These are phyloP conservation scores for Thaumetopoea pityocampa DNA, from an alignment of 1,140 invertebrate genomes.

Conservation along the genomic window DNA sequence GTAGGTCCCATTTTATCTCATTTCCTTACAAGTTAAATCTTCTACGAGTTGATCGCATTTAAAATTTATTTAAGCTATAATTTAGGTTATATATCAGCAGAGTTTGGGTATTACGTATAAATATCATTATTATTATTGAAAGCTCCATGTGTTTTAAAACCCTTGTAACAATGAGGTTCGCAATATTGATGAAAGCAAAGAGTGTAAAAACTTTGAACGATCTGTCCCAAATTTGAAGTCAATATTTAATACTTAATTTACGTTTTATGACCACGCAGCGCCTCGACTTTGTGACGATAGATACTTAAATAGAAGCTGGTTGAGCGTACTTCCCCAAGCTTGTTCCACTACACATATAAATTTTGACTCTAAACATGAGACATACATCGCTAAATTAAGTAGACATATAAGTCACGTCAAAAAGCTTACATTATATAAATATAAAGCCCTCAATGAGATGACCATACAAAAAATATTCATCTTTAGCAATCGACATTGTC, in stretches of 20 bases:
- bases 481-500: constrained; percentile 60
- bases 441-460: constrained; percentile 47
- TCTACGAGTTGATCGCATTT: constrained; percentile 12
- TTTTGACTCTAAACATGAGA: constrained; percentile 12
- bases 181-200: constrained; percentile 22
- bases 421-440: constrained; percentile 52
- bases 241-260: constrained; percentile 14
- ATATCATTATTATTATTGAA: constrained; percentile 59
- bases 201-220: too few relatives aligned
- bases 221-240: not conserved
- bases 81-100: constrained; percentile 15
- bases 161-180: constrained; percentile 58
- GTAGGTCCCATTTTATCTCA: constrained; percentile 47
- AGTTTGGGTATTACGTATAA: constrained; percentile 23
- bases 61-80: constrained; percentile 14
- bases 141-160: constrained; percentile 67
- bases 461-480: constrained; percentile 65
- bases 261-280: not conserved
- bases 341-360: too few relatives aligned
- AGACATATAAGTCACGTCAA: constrained; percentile 30
- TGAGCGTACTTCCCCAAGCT: too few relatives aligned
- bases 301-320: too few relatives aligned
- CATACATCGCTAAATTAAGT: constrained; percentile 9
- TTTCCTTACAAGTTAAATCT: constrained; percentile 18
- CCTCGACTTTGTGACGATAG: not conserved